Conservation (phyloP, 2,113 vertebrate species). For the Thalassoma bifasciatum region DNA sequence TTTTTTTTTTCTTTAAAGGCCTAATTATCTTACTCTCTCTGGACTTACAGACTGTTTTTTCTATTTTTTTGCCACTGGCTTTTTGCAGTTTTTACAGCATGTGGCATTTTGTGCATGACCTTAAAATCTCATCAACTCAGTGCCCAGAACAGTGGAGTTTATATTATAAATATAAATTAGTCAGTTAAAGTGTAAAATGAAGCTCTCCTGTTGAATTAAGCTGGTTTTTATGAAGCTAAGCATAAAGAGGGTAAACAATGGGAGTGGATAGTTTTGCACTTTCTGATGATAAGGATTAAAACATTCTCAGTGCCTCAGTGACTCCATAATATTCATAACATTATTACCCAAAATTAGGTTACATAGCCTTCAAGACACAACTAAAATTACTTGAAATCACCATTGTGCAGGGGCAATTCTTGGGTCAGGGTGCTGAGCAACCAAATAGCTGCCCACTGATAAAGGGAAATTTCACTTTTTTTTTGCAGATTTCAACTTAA, state of each 20-base stretch:
- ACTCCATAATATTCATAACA: too few species aligned
- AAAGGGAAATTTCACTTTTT: too few species aligned
- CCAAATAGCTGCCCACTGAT: too few species aligned
- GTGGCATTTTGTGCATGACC: constrained; percentile 5
- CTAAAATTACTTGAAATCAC: too few species aligned
- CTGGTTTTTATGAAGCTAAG: not conserved
- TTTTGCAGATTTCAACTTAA: too few species aligned
- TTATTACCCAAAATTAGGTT: too few species aligned
- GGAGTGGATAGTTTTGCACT: not conserved
- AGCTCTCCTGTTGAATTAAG: not conserved
- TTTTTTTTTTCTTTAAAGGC: constrained; percentile 12
- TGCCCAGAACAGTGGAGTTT: not conserved
- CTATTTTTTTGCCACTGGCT: not conserved
- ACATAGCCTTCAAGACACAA: too few species aligned
- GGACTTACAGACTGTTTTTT: constrained; percentile 16
- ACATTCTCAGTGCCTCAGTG: too few species aligned
- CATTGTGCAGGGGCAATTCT: too few species aligned
- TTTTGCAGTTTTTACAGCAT: not conserved
- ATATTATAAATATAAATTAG: not conserved
- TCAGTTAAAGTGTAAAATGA: not conserved
- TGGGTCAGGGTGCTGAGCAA: too few species aligned
- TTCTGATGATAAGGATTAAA: too few species aligned
- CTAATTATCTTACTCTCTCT: constrained; percentile 42
- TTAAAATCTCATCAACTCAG: not conserved
- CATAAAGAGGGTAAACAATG: not conserved